Evolutionary conservation across 1,140 invertebrate genomes (phyloP).

Genomic region (Leptonema lineaticorne): DNA sequence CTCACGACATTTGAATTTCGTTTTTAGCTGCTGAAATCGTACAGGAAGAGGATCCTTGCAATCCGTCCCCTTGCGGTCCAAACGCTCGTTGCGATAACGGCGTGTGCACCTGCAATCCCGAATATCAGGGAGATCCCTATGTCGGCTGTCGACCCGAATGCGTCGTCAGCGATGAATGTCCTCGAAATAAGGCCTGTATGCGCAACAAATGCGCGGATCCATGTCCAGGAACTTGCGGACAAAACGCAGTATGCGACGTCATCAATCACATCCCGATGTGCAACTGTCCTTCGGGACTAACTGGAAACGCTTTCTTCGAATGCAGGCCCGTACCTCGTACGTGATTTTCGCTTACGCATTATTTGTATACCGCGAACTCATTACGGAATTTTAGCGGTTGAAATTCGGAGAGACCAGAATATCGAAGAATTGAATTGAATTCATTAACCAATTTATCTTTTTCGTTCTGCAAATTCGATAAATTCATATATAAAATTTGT

Average conservation of each 20-base stretch:
- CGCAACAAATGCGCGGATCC: slow-evolving; percentile 82
- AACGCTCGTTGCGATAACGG: slow-evolving; percentile 61
- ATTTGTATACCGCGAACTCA: neutral
- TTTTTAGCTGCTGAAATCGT: slow-evolving; percentile 45
- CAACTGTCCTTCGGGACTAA: slow-evolving; percentile 68
- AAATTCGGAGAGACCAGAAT: too few relatives aligned
- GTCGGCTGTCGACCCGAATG: slow-evolving; percentile 77
- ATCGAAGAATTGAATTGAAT: too few relatives aligned
- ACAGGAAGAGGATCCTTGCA: slow-evolving; percentile 55
- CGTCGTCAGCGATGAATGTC: slow-evolving; percentile 75
- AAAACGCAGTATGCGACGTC: slow-evolving; percentile 75
- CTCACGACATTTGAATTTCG: neutral
- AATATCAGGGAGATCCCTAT: slow-evolving; percentile 71
- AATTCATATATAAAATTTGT: too few relatives aligned
- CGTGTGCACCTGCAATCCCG: slow-evolving; percentile 65
- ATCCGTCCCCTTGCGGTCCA: slow-evolving; percentile 65
- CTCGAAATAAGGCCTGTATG: slow-evolving; percentile 75
- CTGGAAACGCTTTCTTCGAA: slow-evolving; percentile 79
- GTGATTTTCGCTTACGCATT: slow-evolving; percentile 51
- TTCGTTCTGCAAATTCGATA: too few relatives aligned
- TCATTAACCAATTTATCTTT: too few relatives aligned
- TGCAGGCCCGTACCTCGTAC: slow-evolving; percentile 62
- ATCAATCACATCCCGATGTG: slow-evolving; percentile 81
- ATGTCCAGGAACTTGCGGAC: slow-evolving; percentile 80
- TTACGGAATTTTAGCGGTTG: neutral